Evolutionary conservation across 2,797 vertebrate species (phyloP).

Genomic region (Chromis chromis): DNA sequence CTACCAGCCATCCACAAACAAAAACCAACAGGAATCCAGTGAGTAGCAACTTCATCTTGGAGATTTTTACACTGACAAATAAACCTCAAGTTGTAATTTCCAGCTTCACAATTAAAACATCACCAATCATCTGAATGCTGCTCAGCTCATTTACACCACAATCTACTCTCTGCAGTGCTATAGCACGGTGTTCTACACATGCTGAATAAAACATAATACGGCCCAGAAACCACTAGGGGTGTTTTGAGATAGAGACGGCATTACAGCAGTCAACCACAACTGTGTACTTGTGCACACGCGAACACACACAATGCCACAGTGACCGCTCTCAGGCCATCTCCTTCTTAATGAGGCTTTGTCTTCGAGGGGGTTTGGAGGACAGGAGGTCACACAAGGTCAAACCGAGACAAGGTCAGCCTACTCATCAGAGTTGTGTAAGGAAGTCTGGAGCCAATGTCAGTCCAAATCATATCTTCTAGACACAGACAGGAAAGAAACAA

Average conservation of each 20-base stretch:
- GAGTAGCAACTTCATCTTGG: not conserved
- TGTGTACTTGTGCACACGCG: constrained; percentile 5
- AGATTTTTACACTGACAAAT: not conserved
- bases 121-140: not conserved
- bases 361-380: constrained; percentile 65
- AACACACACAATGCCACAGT: constrained; percentile 25
- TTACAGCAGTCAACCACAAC: constrained; percentile 26
- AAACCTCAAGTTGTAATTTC: constrained; percentile 3
- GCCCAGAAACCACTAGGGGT: constrained; percentile 45
- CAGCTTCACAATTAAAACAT: constrained; percentile 29
- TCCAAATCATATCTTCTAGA: constrained; percentile 76
- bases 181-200: constrained; percentile 15
- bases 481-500: constrained; percentile 71
- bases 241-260: constrained; percentile 34
- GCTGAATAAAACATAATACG: constrained; percentile 46
- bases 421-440: constrained; percentile 77
- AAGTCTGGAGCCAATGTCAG: constrained; percentile 83
- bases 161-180: not conserved
- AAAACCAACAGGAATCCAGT: constrained; percentile 3
- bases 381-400: constrained; percentile 70
- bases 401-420: constrained; percentile 74
- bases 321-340: constrained; percentile 58
- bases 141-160: constrained; percentile 12
- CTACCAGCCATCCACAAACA: constrained; percentile 1
- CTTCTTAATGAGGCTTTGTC: constrained; percentile 75